These are phyloP conservation scores for Tridacna crocea DNA, from an alignment of 2,888 invertebrate genomes.

Conservation along the genomic window DNA sequence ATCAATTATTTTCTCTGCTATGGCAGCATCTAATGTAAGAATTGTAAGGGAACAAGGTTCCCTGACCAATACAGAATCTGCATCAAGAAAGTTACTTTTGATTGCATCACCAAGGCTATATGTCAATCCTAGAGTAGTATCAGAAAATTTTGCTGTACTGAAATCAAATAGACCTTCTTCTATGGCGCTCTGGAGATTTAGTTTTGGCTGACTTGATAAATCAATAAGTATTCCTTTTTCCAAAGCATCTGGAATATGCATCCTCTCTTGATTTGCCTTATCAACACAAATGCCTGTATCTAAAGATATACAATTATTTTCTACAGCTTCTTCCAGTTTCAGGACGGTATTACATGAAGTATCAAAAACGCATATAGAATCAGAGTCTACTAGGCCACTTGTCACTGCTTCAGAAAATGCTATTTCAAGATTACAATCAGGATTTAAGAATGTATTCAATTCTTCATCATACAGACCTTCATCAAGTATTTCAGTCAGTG, in stretches of 20 bases:
- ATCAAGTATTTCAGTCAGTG: constrained; percentile 78
- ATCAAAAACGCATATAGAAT: constrained; percentile 71
- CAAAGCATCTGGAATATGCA: constrained; percentile 75
- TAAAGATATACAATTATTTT: constrained; percentile 70
- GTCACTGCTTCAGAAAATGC: constrained; percentile 71
- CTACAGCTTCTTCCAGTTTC: constrained; percentile 71
- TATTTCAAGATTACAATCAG: constrained; percentile 75
- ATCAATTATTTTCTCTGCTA: constrained; percentile 72
- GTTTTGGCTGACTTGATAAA: constrained; percentile 73
- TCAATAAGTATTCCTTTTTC: constrained; percentile 78
- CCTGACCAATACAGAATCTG: constrained; percentile 91
- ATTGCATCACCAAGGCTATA: constrained; percentile 86
- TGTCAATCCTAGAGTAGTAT: constrained; percentile 67
- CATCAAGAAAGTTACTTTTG: constrained; percentile 92
- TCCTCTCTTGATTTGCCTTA: constrained; percentile 65
- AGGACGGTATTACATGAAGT: constrained; percentile 68
- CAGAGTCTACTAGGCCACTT: constrained; percentile 73
- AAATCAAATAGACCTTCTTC: constrained; percentile 85
- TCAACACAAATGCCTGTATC: constrained; percentile 70
- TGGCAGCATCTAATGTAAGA: constrained; percentile 76
- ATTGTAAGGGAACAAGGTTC: constrained; percentile 90
- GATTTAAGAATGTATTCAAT: constrained; percentile 74
- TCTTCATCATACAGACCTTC: constrained; percentile 78
- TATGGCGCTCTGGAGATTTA: constrained; percentile 89
- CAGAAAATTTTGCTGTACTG: constrained; percentile 86